Conservation (phyloP, 2,113 vertebrate species). For the Caracal caracal region DNA sequence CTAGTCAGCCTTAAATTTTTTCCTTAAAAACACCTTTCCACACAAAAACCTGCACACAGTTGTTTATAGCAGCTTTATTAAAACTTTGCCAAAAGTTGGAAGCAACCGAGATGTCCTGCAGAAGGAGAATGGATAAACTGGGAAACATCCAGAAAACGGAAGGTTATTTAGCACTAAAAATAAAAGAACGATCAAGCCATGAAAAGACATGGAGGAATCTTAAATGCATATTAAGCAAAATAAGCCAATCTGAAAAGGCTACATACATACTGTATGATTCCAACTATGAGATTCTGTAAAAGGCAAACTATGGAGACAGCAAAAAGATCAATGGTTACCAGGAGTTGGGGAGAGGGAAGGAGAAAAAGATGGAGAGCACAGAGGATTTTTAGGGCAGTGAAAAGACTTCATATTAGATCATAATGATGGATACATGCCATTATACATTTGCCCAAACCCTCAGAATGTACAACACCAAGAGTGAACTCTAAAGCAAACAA, state of each 20-base stretch:
- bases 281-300: neutral
- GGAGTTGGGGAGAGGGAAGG: neutral
- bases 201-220: neutral
- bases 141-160: neutral
- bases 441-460: neutral
- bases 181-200: neutral
- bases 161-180: neutral
- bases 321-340: neutral
- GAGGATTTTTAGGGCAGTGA: neutral
- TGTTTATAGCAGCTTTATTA: constrained; percentile 46
- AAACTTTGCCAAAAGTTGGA: neutral
- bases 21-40: neutral
- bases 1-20: neutral
- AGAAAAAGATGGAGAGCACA: neutral
- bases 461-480: neutral
- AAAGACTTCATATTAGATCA: neutral
- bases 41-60: neutral
- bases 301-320: neutral
- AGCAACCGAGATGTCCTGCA: neutral
- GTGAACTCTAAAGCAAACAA: neutral
- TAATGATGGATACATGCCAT: neutral
- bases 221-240: neutral
- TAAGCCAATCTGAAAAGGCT: neutral
- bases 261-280: neutral
- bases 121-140: neutral